Base-by-base conservation (phyloP, 2,888 invertebrate species). In the Meta bourneti region DNA sequence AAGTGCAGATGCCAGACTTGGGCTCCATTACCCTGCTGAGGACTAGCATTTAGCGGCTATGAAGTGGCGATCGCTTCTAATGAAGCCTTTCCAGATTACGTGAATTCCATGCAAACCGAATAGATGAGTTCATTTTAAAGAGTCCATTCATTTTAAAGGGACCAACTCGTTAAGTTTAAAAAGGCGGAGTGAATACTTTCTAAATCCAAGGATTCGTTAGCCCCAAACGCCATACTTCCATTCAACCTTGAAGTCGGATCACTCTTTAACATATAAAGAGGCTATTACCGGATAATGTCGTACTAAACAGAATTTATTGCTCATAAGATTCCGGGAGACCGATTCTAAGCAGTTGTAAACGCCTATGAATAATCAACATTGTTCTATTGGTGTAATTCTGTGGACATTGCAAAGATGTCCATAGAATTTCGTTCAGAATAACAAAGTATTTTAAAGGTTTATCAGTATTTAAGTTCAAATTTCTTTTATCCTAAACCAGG, bases 81-180 rank as follows among this genome's bases (percentile, higher is more conserved):
- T 34, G 74, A 54, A 52, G 19, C 13, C 34, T 13, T 20, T 6
- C 7, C 34, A 19, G 61, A 79, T 72, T 72, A 52, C 83, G 74
- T 75, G 84, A 13, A 84, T 54, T 48, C 84, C 75, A 61, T 84
- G 9, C 84, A 54, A n/a, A n/a, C 49, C 19, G 49, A 79, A 79
- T 34, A 11, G 61, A 61, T 61, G 61, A 61, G 61, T 16, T 61
- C 61, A 16, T 61, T 61, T 61, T 61, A 61, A 61, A 9, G 61
- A 61, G 61, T 5, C 11, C 7, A 16, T 61, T 61, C 61, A 16
- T 6, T 61, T 61, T 9, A 61, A 61, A 16, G 61, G 13, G 16
- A 16, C 61, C 8, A 1, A 34, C 16, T 61, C 61, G 61, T 16
- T 61, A 7, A 16, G 61, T 61, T 61, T 61, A 61, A 16, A 61